Percentiles rank a stretch among this genome's conserved stretches.
These are phyloP conservation scores for Oostethus manadensis DNA, from an alignment of 2,113 vertebrate species.

Conservation along the genomic window DNA sequence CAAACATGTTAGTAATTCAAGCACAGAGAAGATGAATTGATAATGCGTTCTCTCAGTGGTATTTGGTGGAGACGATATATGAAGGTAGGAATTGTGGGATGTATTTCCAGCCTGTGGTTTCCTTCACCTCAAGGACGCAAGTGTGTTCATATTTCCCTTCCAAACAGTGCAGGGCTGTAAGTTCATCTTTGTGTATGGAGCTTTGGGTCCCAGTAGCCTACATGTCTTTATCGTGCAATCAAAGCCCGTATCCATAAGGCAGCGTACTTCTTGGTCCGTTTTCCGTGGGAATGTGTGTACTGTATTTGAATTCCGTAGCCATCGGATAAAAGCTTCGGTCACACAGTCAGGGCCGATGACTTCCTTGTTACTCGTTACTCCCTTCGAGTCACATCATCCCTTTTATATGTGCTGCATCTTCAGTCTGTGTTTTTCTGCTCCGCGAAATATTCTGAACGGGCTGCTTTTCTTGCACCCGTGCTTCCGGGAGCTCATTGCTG, in stretches of 20 bases:
- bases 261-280: not conserved
- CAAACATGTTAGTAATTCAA: slow-evolving; percentile 56
- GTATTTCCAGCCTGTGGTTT: not conserved
- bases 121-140: not conserved
- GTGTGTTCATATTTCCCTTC: not conserved
- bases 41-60: slow-evolving; percentile 23
- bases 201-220: not conserved
- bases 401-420: not conserved
- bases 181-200: not conserved
- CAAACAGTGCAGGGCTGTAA: not conserved
- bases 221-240: slow-evolving; percentile 12
- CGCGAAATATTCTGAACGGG: not conserved
- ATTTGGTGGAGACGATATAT: slow-evolving; percentile 3
- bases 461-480: too few relatives aligned
- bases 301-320: slow-evolving; percentile 16
- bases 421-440: not conserved
- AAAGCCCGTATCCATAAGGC: slow-evolving; percentile 7
- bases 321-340: slow-evolving; percentile 14
- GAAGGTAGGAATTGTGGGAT: not conserved
- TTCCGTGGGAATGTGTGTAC: not conserved
- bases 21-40: slow-evolving; percentile 39
- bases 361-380: not conserved
- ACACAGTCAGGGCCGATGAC: slow-evolving; percentile 12
- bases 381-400: not conserved
- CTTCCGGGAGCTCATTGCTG: too few relatives aligned